Evolutionary conservation across 2,888 invertebrate genomes (phyloP).

Genomic region (Drosophila cognata): DNA sequence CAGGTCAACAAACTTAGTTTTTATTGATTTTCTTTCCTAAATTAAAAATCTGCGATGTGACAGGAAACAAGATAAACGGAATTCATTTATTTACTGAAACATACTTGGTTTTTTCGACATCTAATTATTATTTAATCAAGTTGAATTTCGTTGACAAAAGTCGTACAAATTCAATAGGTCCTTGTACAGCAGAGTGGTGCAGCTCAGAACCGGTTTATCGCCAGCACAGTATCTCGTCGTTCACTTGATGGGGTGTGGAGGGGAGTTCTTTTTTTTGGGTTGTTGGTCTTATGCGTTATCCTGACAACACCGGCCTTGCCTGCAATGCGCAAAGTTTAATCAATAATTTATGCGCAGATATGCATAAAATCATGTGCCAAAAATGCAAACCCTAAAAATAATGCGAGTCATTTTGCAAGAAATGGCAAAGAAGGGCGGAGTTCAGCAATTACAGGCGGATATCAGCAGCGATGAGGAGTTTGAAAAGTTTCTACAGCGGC

Average conservation of each 20-base stretch:
- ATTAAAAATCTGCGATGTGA: too few species aligned
- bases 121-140: not conserved
- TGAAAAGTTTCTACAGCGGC: conserved; percentile 90
- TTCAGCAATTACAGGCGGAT: conserved; percentile 92
- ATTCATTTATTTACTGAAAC: not conserved
- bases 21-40: conserved; percentile 24
- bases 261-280: not conserved
- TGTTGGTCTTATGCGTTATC: conserved; percentile 17
- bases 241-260: not conserved
- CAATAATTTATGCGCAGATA: conserved; percentile 45
- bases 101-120: not conserved
- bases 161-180: not conserved
- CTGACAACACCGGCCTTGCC: conserved; percentile 32
- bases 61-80: not conserved
- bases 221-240: not conserved
- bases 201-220: conserved; percentile 5
- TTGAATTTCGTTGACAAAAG: not conserved
- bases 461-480: conserved; percentile 94
- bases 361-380: conserved; percentile 19
- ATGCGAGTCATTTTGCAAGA: conserved; percentile 52
- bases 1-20: not conserved
- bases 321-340: conserved; percentile 45
- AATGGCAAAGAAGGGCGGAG: conserved; percentile 92
- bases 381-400: conserved; percentile 24
- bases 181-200: not conserved